Evolutionary conservation across 2,888 invertebrate species (phyloP), one percentile per base, ranked within the genome.

Genomic region (Dryadula phaetusa): DNA sequence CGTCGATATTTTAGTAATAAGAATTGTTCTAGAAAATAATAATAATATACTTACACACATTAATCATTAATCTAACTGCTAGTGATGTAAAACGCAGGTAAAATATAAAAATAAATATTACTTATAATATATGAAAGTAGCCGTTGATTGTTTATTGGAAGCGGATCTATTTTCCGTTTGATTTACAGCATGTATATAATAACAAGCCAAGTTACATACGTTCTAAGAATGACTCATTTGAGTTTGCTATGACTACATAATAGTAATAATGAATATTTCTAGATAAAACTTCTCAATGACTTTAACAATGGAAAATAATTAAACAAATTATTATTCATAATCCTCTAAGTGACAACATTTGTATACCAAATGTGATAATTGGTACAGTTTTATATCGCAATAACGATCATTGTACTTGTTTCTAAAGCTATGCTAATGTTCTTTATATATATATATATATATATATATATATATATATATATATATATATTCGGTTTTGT

Each of bases 181-280:
- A 56, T 56, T 56, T 40, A 25, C 56, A 40, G 20, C 25, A 25
- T 8, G 22, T 40, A 16, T 25, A 16, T 37, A n/a, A n/a, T n/a
- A 16, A 25, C 25, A 56, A 56, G 56, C 10, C 12, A 40, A 40
- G 37, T 40, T 56, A 40, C n/a, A n/a, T n/a, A n/a, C 22, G 40
- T 40, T 40, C n/a, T 40, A 25, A 22, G n/a, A n/a, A 40, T 56
- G 56, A 56, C 40, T 56, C 56, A 56, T 54, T 20, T 54, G 34
- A 54, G 8, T 32, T 6, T 8, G 32, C 3, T 40, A 25, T 56
- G 25, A 56, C 37, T 56, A 25, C 4, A n/a, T 56, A n/a, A 37
- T 22, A 16, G 40, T 10, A 56, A n/a, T 37, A n/a, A 56, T 37
- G 14, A 40, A 56, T 22, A 22, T 34, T 40, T 56, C 37, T 56